Conservation (phyloP, 2,888 invertebrate species). For the Cerastoderma edule region DNA sequence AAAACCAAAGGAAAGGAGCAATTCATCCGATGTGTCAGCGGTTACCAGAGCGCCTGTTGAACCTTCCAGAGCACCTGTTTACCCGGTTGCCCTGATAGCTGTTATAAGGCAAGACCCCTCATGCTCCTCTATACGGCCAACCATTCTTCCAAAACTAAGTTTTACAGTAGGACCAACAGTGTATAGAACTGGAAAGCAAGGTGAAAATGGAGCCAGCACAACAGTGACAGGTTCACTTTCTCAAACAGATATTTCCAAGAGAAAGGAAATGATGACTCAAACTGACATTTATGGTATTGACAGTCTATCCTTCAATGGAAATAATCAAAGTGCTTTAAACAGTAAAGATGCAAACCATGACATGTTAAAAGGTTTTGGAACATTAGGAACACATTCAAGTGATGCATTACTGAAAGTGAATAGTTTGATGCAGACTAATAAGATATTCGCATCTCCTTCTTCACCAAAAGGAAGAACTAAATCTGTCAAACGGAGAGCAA, state of each 20-base stretch:
- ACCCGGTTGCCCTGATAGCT: constrained; percentile 30
- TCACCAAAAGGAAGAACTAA: constrained; percentile 1
- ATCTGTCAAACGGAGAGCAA: not conserved
- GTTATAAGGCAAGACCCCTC: constrained; percentile 19
- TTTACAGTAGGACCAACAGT: not conserved
- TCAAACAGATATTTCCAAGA: constrained; percentile 1
- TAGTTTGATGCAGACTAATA: not conserved
- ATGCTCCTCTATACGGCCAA: constrained; percentile 1
- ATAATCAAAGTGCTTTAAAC: not conserved
- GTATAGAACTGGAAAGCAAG: too few species aligned
- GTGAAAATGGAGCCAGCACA: not conserved
- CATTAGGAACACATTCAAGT: not conserved
- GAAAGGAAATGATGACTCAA: constrained; percentile 53
- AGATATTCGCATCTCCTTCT: not conserved
- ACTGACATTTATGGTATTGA: constrained; percentile 63
- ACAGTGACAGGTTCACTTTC: not conserved
- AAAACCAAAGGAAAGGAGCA: not conserved
- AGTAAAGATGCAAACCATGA: not conserved
- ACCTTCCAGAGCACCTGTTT: not conserved
- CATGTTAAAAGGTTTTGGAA: not conserved
- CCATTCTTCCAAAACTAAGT: constrained; percentile 32
- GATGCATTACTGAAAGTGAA: not conserved
- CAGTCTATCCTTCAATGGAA: constrained; percentile 34
- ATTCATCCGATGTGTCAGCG: not conserved
- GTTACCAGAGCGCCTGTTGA: not conserved